phyloP scores from a whole-genome alignment of 2,797 vertebrate genomes.

The Liparis tanakae region DNA sequence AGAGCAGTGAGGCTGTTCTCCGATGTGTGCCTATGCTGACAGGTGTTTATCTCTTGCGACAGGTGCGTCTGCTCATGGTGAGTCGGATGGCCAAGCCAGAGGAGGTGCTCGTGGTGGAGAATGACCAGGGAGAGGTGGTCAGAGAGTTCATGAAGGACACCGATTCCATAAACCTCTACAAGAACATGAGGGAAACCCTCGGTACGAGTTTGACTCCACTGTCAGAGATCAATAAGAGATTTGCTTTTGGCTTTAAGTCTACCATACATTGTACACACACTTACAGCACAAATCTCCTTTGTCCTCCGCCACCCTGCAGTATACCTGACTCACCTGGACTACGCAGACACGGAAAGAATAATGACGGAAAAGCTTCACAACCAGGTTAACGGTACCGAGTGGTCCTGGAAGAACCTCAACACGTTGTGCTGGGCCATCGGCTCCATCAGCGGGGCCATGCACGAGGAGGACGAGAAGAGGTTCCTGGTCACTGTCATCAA shows the following conservation, averaged over 20 bases:
- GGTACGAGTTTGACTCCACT: slow-evolving; percentile 79
- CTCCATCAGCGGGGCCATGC: slow-evolving; percentile 98
- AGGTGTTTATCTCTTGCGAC: slow-evolving; percentile 37
- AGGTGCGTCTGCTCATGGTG: slow-evolving; percentile 98
- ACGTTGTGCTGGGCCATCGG: slow-evolving; percentile 98
- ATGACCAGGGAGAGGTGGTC: slow-evolving; percentile 99
- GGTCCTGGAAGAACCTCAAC: slow-evolving; percentile 99
- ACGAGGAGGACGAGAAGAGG: slow-evolving; percentile 97
- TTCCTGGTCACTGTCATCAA: slow-evolving; percentile 99
- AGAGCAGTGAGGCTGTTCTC: background rate
- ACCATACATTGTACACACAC: background rate
- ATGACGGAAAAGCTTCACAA: slow-evolving; percentile 99
- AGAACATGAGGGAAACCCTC: slow-evolving; percentile 98
- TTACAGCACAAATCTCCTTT: background rate
- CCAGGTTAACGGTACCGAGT: slow-evolving; percentile 97
- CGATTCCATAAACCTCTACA: slow-evolving; percentile 98
- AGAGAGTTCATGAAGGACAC: slow-evolving; percentile 99
- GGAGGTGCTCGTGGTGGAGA: slow-evolving; percentile 98
- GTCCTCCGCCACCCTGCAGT: slow-evolving; percentile 76
- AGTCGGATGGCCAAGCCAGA: slow-evolving; percentile 99
- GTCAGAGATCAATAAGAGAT: background rate
- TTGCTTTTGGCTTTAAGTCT: background rate
- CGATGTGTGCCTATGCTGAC: slow-evolving; percentile 33
- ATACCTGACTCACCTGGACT: slow-evolving; percentile 98
- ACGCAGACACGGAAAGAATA: slow-evolving; percentile 96